Conservation (phyloP, 2,888 invertebrate species). For the Leptopterna dolabrata region DNA sequence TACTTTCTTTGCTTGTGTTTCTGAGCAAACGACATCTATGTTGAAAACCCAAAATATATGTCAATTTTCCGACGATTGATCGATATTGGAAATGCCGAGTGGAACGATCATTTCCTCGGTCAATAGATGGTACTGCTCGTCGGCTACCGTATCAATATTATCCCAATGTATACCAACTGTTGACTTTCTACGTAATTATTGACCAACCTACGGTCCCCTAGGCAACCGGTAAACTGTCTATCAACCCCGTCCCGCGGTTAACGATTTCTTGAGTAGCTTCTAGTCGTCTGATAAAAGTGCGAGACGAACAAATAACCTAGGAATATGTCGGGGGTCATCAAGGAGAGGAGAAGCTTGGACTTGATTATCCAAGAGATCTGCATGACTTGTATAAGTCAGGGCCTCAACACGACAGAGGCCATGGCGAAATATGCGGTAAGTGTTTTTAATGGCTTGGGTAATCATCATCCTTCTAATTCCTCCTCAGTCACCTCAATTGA, state of each 20-base stretch:
- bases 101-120: background rate
- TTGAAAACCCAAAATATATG: too few species aligned
- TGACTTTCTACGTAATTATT: background rate
- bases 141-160: background rate
- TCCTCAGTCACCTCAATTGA: background rate
- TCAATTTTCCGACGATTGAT: too few species aligned
- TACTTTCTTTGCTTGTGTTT: too few species aligned
- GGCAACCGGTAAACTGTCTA: background rate
- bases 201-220: background rate
- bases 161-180: background rate
- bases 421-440: constrained; percentile 51
- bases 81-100: too few species aligned
- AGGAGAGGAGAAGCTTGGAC: constrained; percentile 41
- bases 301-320: background rate
- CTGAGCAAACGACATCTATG: too few species aligned
- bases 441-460: background rate
- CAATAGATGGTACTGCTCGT: background rate
- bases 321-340: background rate
- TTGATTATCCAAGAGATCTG: constrained; percentile 48
- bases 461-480: too few species aligned
- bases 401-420: constrained; percentile 16
- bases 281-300: background rate
- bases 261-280: background rate
- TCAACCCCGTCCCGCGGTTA: background rate
- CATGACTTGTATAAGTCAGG: constrained; percentile 47